phyloP scores from a whole-genome alignment of 2,888 invertebrate species.

The Chrysolina oricalcia region DNA sequence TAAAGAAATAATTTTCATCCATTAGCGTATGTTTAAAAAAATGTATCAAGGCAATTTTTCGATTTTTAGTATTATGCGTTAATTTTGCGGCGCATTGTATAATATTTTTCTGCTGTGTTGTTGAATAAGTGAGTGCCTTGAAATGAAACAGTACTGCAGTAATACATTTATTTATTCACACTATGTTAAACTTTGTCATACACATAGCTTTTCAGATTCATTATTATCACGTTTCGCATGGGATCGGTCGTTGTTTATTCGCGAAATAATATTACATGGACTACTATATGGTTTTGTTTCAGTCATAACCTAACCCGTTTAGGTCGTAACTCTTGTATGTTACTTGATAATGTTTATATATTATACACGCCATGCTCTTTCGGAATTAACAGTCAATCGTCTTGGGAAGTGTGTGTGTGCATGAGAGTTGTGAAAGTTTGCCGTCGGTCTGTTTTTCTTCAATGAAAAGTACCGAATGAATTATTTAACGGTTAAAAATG shows the following conservation, averaged over 20 bases:
- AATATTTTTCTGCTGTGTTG: no score
- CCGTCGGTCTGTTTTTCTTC: not conserved
- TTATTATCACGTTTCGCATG: conserved; percentile 10
- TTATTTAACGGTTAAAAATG: not conserved
- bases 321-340: not conserved
- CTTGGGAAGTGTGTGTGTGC: not conserved
- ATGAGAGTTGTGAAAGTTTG: not conserved
- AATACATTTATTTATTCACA: not conserved
- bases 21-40: no score
- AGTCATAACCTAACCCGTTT: conserved; percentile 4
- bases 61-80: no score
- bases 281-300: not conserved
- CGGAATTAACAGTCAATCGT: not conserved
- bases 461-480: not conserved
- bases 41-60: no score
- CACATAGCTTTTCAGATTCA: conserved; percentile 3
- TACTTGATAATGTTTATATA: not conserved
- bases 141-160: no score
- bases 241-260: conserved; percentile 5
- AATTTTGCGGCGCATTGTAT: no score
- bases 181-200: not conserved
- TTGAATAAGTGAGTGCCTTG: no score
- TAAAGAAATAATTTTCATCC: no score
- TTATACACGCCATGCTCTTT: not conserved
- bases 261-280: not conserved